phyloP scores from a whole-genome alignment of 2,888 invertebrate species.

The Diplazon laetatorius region DNA sequence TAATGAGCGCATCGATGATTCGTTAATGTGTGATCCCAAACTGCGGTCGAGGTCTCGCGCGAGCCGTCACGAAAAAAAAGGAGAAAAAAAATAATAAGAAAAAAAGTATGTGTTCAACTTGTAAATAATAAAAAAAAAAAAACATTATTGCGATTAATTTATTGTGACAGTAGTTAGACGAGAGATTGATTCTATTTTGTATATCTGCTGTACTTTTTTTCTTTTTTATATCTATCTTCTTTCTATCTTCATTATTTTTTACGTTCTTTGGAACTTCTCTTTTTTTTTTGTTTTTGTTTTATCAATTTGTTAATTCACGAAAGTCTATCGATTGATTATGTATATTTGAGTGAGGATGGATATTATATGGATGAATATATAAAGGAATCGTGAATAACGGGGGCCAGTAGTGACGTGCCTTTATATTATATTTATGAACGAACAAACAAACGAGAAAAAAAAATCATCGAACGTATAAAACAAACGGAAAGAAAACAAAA shows the following conservation, averaged over 20 bases:
- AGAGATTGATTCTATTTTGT: slow-evolving; percentile 65
- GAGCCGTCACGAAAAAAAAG: slow-evolving; percentile 43
- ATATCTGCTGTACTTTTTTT: slow-evolving; percentile 35
- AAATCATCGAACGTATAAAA: slow-evolving; percentile 67
- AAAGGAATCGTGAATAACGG: slow-evolving; percentile 71
- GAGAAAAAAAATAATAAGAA: too few relatives aligned
- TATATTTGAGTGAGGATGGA: slow-evolving; percentile 60
- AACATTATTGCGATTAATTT: slow-evolving; percentile 75
- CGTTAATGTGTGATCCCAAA: slow-evolving; percentile 38
- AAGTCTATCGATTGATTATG: slow-evolving; percentile 44
- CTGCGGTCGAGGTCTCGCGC: slow-evolving; percentile 32
- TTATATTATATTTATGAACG: slow-evolving; percentile 75
- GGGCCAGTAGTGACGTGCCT: slow-evolving; percentile 79
- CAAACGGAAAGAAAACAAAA: slow-evolving; percentile 6
- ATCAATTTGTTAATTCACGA: slow-evolving; percentile 21
- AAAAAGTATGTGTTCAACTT: slow-evolving; percentile 78
- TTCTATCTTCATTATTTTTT: neutral
- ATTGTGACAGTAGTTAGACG: slow-evolving; percentile 72
- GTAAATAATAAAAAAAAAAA: slow-evolving; percentile 75
- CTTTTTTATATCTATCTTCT: neutral
- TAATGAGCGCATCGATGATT: slow-evolving; percentile 26
- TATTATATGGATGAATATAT: slow-evolving; percentile 69
- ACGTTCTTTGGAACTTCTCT: neutral
- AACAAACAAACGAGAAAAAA: too few relatives aligned
- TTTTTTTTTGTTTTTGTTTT: too few relatives aligned